These are phyloP conservation scores for Asobara japonica DNA, from an alignment of 1,140 invertebrate genomes.

Conservation along the genomic window DNA sequence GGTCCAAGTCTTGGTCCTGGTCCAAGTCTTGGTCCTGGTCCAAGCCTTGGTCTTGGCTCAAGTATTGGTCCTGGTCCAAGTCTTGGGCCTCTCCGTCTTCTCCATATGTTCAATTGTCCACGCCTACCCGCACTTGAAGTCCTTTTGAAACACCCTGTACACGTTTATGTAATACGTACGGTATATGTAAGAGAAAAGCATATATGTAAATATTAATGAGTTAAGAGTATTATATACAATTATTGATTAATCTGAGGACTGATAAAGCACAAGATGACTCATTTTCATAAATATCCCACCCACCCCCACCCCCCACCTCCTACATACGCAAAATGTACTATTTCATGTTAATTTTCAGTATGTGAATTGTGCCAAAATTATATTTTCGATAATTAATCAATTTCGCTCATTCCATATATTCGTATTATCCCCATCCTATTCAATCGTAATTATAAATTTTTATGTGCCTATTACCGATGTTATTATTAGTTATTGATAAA, in stretches of 20 bases:
- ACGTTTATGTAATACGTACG: not conserved
- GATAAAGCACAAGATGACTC: not conserved
- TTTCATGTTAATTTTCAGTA: not conserved
- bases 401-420: not conserved
- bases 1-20: too few species aligned
- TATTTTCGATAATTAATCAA: not conserved
- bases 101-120: too few species aligned
- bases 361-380: constrained; percentile 15
- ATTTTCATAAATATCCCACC: too few species aligned
- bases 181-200: not conserved
- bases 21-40: too few species aligned
- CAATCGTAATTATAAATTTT: not conserved
- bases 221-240: not conserved
- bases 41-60: too few species aligned
- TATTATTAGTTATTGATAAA: constrained; percentile 4
- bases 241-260: not conserved
- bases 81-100: too few species aligned
- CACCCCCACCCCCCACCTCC: not conserved
- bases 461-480: constrained; percentile 11
- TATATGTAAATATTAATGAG: not conserved
- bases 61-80: too few species aligned
- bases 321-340: not conserved
- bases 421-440: not conserved
- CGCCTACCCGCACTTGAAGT: too few species aligned
- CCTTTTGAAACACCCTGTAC: too few species aligned